Base-by-base conservation (phyloP, 2,797 vertebrate species). In the Rhinella marina region DNA sequence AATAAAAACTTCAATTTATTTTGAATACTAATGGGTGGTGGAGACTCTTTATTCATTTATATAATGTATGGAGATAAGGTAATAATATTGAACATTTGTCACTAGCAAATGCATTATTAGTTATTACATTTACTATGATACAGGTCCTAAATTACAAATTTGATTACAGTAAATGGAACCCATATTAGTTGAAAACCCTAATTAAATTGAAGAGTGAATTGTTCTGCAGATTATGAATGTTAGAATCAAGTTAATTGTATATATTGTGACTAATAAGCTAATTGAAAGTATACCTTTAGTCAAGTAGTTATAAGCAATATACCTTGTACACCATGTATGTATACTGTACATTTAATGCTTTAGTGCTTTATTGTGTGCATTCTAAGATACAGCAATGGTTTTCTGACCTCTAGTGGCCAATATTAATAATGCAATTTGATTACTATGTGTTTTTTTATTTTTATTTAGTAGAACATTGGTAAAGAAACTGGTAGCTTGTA, bases 331-430 rank as follows among this genome's bases (percentile, higher is more conserved):
- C n/a, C 21, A 13, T 59, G 9, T 27, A 12, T 11, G 27, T 27
- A 2, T 27, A 25, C n/a, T 21, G 16, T 61, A 62, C 9, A 62
- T 62, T 25, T 25, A 61, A 19, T 59, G 57, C 57, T 13, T 66
- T 2, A 23, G 10, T 50, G 11, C 11, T 2, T 75, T 48, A 21
- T 48, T 75, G 19, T 57, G 13, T 54, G 7, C 9, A 54, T 52
- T 8, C 27, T 57, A 48, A 84, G 17, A n/a, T 76, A 29, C 29
- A 21, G 19, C 57, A 64, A 64, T 48, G 29, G 23, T 77, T 77
- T 62, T 27, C 72, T 77, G 83, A 76, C 83, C 57, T 77, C 83
- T 85, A 85, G 83, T 85, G 83, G 83, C 29, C 32, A 19, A 76
- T 52, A 59, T 7, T 13, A 62, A 62, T n/a, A 81, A 6, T 62